Percentiles rank a stretch among this genome's conserved stretches.
phyloP scores from a whole-genome alignment of 2,797 vertebrate genomes.

The Eremophila alpestris region DNA sequence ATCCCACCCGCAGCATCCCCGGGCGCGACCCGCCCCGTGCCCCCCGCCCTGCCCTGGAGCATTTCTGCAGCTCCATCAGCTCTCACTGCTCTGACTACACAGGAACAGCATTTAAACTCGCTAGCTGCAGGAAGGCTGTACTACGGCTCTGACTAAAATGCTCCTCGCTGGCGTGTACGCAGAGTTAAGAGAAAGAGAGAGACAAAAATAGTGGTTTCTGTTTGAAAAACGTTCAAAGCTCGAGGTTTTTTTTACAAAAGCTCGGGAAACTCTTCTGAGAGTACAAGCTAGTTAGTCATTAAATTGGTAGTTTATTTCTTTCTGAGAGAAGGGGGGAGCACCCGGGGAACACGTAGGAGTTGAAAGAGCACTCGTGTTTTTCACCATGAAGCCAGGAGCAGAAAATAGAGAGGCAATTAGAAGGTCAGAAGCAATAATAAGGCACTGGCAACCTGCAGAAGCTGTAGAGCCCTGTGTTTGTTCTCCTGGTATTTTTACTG shows the following conservation, averaged over 20 bases:
- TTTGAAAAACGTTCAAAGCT: conserved; percentile 52
- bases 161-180: background rate
- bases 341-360: background rate
- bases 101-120: fast-evolving
- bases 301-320: conserved; percentile 62
- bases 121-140: background rate
- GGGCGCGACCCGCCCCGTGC: fast-evolving
- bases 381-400: conserved; percentile 27
- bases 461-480: background rate
- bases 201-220: conserved; percentile 10
- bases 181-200: background rate
- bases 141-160: background rate
- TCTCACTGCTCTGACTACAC: background rate
- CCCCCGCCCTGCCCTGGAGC: fast-evolving
- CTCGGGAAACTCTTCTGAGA: conserved; percentile 9
- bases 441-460: background rate
- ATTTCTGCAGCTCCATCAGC: background rate
- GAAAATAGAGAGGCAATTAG: conserved; percentile 65
- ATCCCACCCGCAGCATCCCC: background rate
- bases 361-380: conserved; percentile 20
- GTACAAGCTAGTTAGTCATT: conserved; percentile 46
- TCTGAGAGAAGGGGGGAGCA: background rate
- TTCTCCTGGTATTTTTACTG: conserved; percentile 17
- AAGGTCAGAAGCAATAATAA: conserved; percentile 65
- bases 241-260: background rate